Percentiles rank a stretch among this genome's conserved stretches.
Evolutionary conservation across 2,113 vertebrate genomes (phyloP).

Genomic region (Saccopteryx bilineata): DNA sequence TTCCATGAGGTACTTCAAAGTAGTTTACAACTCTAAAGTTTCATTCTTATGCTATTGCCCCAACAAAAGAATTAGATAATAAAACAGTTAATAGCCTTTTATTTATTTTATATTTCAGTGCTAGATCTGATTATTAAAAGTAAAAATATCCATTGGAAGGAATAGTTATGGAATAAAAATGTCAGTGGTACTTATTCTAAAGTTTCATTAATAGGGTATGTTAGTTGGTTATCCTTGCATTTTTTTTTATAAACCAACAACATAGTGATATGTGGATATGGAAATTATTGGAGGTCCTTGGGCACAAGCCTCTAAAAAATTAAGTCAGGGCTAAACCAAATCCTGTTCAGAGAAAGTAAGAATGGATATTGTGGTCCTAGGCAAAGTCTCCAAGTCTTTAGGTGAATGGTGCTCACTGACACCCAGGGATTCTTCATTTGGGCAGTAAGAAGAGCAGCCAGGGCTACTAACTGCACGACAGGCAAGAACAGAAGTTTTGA

Average conservation of each 20-base stretch:
- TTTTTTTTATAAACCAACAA: neutral
- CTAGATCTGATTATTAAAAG: neutral
- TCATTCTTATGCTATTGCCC: neutral
- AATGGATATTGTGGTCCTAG: constrained; percentile 46
- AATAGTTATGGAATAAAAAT: neutral
- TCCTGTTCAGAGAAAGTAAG: constrained; percentile 64
- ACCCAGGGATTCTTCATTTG: constrained; percentile 1
- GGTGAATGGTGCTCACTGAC: neutral
- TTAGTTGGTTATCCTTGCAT: neutral
- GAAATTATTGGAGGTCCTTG: constrained; percentile 51
- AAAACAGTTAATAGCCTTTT: neutral
- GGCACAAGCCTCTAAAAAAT: constrained; percentile 71
- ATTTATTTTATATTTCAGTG: constrained; percentile 4
- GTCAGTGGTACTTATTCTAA: neutral
- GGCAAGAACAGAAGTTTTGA: neutral
- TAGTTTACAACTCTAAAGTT: neutral
- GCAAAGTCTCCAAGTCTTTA: constrained; percentile 38
- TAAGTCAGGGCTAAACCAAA: constrained; percentile 72
- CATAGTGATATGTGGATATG: neutral
- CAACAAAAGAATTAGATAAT: neutral
- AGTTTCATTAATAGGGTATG: constrained; percentile 7
- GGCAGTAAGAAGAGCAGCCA: neutral
- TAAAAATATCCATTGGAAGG: neutral
- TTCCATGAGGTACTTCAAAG: neutral
- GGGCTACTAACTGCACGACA: neutral